A percentile compares a stretch with the other conserved stretches of the same genome.
phyloP scores from a whole-genome alignment of 92 coral and sea anemone species.

The Virgularia gustaviana region DNA sequence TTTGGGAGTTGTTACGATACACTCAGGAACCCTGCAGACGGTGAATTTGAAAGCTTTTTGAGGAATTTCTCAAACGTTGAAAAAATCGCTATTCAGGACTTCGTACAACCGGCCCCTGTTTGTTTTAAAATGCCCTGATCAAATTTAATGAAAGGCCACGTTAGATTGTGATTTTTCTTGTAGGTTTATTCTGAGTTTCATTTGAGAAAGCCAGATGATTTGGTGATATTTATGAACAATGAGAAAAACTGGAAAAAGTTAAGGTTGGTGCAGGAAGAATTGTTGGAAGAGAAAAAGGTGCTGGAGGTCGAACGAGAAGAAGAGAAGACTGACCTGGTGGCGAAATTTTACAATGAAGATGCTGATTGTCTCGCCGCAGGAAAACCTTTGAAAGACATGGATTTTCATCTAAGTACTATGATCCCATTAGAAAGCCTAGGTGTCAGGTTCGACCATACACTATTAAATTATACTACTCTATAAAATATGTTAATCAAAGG shows the following conservation, averaged over 20 bases:
- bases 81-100: no score
- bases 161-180: constrained; percentile 15
- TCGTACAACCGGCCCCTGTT: no score
- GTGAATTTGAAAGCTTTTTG: no score
- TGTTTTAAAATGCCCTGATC: no score
- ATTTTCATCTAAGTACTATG: constrained; percentile 58
- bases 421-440: constrained; percentile 69
- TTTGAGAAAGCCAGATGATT: constrained; percentile 73
- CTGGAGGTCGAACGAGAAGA: constrained; percentile 46
- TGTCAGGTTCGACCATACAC: constrained; percentile 64
- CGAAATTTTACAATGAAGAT: constrained; percentile 64
- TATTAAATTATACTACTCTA: neutral
- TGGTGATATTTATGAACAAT: constrained; percentile 76
- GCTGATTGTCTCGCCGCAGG: constrained; percentile 64
- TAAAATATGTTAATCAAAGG: neutral
- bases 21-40: no score
- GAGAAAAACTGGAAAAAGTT: constrained; percentile 56
- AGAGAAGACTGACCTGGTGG: constrained; percentile 25
- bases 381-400: constrained; percentile 56
- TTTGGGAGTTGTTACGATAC: no score
- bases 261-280: constrained; percentile 47
- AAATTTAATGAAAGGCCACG: no score
- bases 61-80: no score
- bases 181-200: constrained; percentile 76
- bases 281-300: constrained; percentile 50